Percentiles rank a stretch among this genome's conserved stretches.
Conservation (phyloP, 2,888 invertebrate species). For the Platycheirus rosarum region DNA sequence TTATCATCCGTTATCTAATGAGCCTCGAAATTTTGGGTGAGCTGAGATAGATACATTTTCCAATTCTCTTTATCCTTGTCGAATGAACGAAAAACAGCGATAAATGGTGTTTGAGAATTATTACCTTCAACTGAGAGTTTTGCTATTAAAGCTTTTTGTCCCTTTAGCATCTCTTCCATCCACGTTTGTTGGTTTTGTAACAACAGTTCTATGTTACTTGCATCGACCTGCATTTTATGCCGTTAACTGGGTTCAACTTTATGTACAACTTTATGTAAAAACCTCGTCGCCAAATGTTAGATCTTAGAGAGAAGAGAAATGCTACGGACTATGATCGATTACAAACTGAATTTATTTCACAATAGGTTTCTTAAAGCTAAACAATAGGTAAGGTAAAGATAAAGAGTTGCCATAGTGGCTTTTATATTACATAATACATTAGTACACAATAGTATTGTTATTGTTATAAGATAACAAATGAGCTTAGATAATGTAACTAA, state of each 20-base stretch:
- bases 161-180: conserved; percentile 22
- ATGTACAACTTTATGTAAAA: background rate
- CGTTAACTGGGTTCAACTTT: background rate
- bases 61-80: background rate
- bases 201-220: conserved; percentile 5
- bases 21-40: conserved; percentile 20
- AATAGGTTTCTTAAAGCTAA: background rate
- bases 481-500: too few species aligned
- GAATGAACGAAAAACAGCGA: conserved; percentile 10
- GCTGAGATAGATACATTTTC: conserved; percentile 6
- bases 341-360: conserved; percentile 5
- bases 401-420: too few species aligned
- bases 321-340: background rate
- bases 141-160: conserved; percentile 10
- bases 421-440: too few species aligned
- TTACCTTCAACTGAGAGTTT: conserved; percentile 6
- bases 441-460: too few species aligned
- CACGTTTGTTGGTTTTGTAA: conserved; percentile 8
- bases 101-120: conserved; percentile 13
- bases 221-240: background rate
- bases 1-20: conserved; percentile 11
- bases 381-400: background rate
- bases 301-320: conserved; percentile 5
- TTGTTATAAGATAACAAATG: too few species aligned
- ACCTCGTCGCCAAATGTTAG: conserved; percentile 4